Evolutionary conservation across 2,888 invertebrate genomes (phyloP), one percentile per base, ranked within the genome.

Genomic region (Tenthredo notha): DNA sequence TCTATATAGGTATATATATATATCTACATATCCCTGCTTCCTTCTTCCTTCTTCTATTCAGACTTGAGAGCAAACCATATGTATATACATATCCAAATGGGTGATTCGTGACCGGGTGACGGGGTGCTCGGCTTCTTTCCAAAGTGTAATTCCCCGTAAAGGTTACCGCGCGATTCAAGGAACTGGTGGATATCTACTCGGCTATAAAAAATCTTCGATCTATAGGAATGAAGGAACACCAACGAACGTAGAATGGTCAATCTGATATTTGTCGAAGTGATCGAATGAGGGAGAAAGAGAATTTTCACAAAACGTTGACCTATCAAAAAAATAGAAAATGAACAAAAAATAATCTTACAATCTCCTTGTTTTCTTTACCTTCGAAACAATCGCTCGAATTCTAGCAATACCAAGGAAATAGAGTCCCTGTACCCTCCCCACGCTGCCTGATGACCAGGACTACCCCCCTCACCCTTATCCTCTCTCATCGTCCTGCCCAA

Each of bases 121-220:
- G 33, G 43, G n/a, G 15, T 29, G 6, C 85, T 80, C 61, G 87
- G 84, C 88, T 90, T 90, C 90, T 92, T 91, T 87, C 87, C 88
- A 87, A 91, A 90, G 90, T 90, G 90, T 91, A 91, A 91, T 92
- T 90, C 90, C 87, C 90, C 90, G 90, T 91, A 90, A 91, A 91
- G 90, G 90, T 89, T 47, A 10, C 47, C 58, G 77, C 77, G 77
- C 58, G 58, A 37, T 18, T 77, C 77, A n/a, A 47, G 29, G 18
- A 77, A 10, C 43, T 37, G 74, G 33, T 33, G 15, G 47, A 77
- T 18, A 80, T 77, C 80, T 40, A 21, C 21, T 61, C 37, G n/a
- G 61, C 80, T 61, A 80, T 80, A 40, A 80, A 80, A 61, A 80
- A 50, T 40, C 80, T 37, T 21, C 25, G 50, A 29, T 58, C 37